These are phyloP conservation scores for Formica exsecta DNA, from an alignment of 1,140 invertebrate genomes.

Conservation along the genomic window DNA sequence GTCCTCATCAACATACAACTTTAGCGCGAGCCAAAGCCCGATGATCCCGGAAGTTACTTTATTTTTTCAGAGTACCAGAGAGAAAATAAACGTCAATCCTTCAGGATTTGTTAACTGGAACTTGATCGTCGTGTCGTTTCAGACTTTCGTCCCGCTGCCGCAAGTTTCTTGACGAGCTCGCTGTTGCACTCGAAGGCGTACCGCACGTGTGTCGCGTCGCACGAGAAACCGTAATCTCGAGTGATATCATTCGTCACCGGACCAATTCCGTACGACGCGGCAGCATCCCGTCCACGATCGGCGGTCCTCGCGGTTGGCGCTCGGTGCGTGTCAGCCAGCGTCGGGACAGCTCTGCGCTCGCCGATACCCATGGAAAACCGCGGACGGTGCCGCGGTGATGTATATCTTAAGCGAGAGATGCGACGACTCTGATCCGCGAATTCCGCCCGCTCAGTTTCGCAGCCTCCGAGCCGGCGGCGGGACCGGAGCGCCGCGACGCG, in stretches of 20 bases:
- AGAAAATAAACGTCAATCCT: constrained; percentile 34
- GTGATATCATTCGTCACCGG: constrained; percentile 71
- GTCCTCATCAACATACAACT: background rate
- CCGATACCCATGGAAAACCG: constrained; percentile 75
- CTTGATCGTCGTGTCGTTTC: background rate
- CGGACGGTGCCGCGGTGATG: constrained; percentile 70
- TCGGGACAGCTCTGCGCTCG: constrained; percentile 68
- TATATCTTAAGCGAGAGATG: constrained; percentile 83
- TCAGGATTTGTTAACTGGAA: constrained; percentile 66
- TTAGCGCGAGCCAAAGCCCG: constrained; percentile 1
- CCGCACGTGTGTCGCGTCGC: constrained; percentile 66
- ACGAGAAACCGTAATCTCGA: constrained; percentile 37
- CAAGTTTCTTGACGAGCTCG: background rate
- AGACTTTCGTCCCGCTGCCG: background rate
- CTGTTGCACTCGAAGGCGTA: constrained; percentile 20
- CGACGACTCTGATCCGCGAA: constrained; percentile 86
- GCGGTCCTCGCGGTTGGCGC: constrained; percentile 25
- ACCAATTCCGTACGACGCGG: constrained; percentile 23
- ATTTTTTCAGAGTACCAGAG: background rate
- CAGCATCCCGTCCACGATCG: constrained; percentile 63
- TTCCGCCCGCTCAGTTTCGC: constrained; percentile 84
- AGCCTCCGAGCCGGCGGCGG: constrained; percentile 81
- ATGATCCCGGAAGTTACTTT: constrained; percentile 2
- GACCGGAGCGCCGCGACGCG: constrained; percentile 85
- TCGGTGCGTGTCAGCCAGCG: constrained; percentile 68